phyloP scores from a whole-genome alignment of 2,888 invertebrate genomes.

The Suillia variegata region DNA sequence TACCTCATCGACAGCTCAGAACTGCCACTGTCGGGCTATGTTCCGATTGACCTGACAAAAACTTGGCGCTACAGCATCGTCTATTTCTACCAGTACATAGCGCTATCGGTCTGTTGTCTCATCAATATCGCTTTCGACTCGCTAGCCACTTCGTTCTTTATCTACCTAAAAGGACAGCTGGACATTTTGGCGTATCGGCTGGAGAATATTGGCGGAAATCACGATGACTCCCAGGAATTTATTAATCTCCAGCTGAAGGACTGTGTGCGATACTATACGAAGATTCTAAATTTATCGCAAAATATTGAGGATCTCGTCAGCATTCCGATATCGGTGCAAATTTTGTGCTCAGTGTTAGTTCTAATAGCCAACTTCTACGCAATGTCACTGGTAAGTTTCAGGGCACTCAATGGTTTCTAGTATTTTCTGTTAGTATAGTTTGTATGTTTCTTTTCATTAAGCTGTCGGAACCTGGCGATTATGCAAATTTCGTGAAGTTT shows the following conservation, averaged over 20 bases:
- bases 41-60: slow-evolving; percentile 31
- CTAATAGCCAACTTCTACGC: slow-evolving; percentile 50
- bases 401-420: neutral
- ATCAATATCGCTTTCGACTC: slow-evolving; percentile 48
- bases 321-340: slow-evolving; percentile 47
- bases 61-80: slow-evolving; percentile 31
- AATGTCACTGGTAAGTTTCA: slow-evolving; percentile 45
- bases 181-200: slow-evolving; percentile 45
- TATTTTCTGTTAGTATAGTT: too few species aligned
- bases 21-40: slow-evolving; percentile 37
- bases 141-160: slow-evolving; percentile 40
- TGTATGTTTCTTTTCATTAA: too few species aligned
- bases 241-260: slow-evolving; percentile 36
- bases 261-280: slow-evolving; percentile 37
- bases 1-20: slow-evolving; percentile 28
- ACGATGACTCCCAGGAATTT: neutral
- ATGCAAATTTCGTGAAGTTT: slow-evolving; percentile 35
- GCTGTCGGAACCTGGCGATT: slow-evolving; percentile 35
- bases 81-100: slow-evolving; percentile 36
- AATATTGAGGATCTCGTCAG: slow-evolving; percentile 40
- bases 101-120: slow-evolving; percentile 32
- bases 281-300: slow-evolving; percentile 33
- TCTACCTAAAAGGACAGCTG: slow-evolving; percentile 43
- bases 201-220: slow-evolving; percentile 32
- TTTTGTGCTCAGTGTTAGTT: slow-evolving; percentile 48